phyloP scores from a whole-genome alignment of 2,888 invertebrate genomes.

The Drosophila pseudotalamancana region DNA sequence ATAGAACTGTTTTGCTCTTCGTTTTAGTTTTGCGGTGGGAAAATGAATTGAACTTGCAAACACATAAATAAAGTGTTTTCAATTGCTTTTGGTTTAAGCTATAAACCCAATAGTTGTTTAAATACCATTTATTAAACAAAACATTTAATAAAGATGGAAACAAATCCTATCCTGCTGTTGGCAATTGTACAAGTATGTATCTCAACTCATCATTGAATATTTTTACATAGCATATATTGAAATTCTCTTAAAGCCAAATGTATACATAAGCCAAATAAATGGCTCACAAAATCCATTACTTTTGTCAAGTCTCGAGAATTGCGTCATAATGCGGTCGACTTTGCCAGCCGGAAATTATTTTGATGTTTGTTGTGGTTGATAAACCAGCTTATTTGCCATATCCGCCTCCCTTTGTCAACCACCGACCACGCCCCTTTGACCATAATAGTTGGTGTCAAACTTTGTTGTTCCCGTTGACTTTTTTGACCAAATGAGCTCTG shows the following conservation, averaged over 20 bases:
- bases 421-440: neutral
- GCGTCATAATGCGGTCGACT: slow-evolving; percentile 30
- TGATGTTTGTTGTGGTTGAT: slow-evolving; percentile 67
- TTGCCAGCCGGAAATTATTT: slow-evolving; percentile 54
- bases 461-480: slow-evolving; percentile 17
- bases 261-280: no score
- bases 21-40: neutral
- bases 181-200: no score
- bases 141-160: no score
- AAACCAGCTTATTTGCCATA: slow-evolving; percentile 45
- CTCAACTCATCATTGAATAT: no score
- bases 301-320: slow-evolving; percentile 1
- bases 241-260: no score
- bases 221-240: no score
- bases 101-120: no score
- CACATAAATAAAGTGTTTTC: neutral
- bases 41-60: slow-evolving; percentile 15
- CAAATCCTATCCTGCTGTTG: no score
- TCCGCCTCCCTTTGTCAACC: slow-evolving; percentile 3
- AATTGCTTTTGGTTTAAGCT: no score
- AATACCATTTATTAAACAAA: no score
- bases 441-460: slow-evolving; percentile 13
- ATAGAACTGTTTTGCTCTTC: slow-evolving; percentile 8
- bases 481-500: slow-evolving; percentile 31
- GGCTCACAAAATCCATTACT: neutral